Conservation (phyloP, 92 coral and sea anemone species). For the Porites divaricata region DNA sequence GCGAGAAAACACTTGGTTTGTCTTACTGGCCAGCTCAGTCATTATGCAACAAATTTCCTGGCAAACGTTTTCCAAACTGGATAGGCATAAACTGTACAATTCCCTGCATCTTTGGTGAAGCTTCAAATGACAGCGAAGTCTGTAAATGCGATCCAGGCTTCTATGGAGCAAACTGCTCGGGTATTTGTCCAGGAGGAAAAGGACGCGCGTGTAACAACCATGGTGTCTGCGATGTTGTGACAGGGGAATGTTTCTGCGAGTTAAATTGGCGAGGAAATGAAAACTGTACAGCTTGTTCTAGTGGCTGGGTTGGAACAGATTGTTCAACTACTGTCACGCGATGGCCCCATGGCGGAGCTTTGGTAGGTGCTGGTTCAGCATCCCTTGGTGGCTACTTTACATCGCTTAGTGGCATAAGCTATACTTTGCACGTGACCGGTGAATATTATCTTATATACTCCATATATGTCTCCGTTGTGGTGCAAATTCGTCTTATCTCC, state of each 20-base stretch:
- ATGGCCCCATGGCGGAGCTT: constrained; percentile 41
- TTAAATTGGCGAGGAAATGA: constrained; percentile 88
- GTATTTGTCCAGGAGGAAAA: constrained; percentile 92
- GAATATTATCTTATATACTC: constrained; percentile 92
- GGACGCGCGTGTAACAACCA: constrained; percentile 79
- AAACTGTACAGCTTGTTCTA: constrained; percentile 84
- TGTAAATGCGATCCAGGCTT: constrained; percentile 87
- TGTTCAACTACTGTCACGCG: constrained; percentile 82
- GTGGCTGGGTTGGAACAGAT: constrained; percentile 92
- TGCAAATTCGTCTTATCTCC: constrained; percentile 87
- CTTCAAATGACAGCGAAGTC: constrained; percentile 55
- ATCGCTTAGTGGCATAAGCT: constrained; percentile 85
- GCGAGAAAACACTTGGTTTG: constrained; percentile 73
- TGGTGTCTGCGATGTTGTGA: constrained; percentile 77
- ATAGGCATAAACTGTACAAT: constrained; percentile 88
- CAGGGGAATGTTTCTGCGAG: constrained; percentile 84
- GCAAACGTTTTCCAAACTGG: constrained; percentile 91
- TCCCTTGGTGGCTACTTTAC: constrained; percentile 80
- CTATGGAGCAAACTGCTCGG: constrained; percentile 85
- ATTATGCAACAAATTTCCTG: constrained; percentile 86
- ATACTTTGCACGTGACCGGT: constrained; percentile 75
- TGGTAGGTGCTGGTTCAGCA: constrained; percentile 69
- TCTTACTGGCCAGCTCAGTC: constrained; percentile 90
- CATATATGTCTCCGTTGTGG: constrained; percentile 57
- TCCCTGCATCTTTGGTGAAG: constrained; percentile 85